Conservation (phyloP, 2,797 vertebrate genomes). For the Takifugu rubripes region DNA sequence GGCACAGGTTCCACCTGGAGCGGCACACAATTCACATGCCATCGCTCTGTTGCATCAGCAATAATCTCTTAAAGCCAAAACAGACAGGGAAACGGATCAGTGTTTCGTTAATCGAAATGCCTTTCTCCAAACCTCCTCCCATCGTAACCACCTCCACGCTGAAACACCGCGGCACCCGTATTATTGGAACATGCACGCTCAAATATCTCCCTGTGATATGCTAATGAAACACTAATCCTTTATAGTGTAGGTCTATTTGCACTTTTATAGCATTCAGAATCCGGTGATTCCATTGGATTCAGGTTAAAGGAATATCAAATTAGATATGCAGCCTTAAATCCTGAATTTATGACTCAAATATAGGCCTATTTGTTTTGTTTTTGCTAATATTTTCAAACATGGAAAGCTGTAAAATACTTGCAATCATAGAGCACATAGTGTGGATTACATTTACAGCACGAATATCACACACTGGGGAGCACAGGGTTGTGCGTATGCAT, state of each 20-base stretch:
- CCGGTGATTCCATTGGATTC: conserved; percentile 53
- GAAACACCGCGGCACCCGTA: conserved; percentile 47
- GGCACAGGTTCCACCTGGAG: conserved; percentile 62
- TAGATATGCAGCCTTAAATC: conserved; percentile 54
- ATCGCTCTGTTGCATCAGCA: conserved; percentile 69
- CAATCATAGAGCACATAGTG: conserved; percentile 11
- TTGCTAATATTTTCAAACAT: conserved; percentile 42
- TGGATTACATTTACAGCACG: conserved; percentile 57
- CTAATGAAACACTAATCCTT: conserved; percentile 68
- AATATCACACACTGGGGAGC: conserved; percentile 52
- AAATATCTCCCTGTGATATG: conserved; percentile 67
- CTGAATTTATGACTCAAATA: conserved; percentile 52
- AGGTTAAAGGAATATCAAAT: conserved; percentile 58
- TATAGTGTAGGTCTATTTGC: conserved; percentile 57
- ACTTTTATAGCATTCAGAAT: conserved; percentile 54
- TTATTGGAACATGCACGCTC: conserved; percentile 61
- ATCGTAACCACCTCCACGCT: conserved; percentile 55
- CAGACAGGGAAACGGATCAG: conserved; percentile 54
- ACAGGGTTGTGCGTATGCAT: background rate
- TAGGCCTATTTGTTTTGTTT: conserved; percentile 55
- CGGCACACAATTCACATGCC: conserved; percentile 55
- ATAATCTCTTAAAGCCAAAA: conserved; percentile 65
- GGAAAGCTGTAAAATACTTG: conserved; percentile 43
- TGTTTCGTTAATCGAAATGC: conserved; percentile 55
- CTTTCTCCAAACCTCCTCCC: conserved; percentile 56